Conservation (phyloP, 2,888 invertebrate species). For the Temnothorax unifasciatus region DNA sequence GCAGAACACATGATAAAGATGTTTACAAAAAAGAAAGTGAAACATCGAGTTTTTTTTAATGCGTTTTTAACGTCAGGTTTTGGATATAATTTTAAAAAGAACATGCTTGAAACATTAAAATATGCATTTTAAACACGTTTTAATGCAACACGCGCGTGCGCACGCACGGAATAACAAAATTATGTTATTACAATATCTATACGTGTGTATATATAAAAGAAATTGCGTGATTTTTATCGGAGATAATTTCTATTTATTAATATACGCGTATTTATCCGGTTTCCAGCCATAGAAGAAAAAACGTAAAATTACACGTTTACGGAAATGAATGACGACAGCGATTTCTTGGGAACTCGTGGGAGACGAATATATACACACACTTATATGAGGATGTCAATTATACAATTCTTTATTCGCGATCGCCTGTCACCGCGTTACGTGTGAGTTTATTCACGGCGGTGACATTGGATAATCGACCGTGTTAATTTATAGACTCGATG, state of each 20-base stretch:
- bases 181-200: too few relatives aligned
- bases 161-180: too few relatives aligned
- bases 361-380: neutral
- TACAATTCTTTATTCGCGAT: slow-evolving; percentile 53
- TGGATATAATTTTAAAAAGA: neutral
- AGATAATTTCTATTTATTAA: too few relatives aligned
- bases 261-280: neutral
- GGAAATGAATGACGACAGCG: neutral
- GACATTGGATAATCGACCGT: slow-evolving; percentile 62
- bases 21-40: neutral
- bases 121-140: neutral
- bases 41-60: neutral
- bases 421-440: slow-evolving; percentile 64
- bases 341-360: neutral
- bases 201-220: too few relatives aligned
- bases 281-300: neutral
- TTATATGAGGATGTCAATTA: slow-evolving; percentile 46
- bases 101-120: neutral
- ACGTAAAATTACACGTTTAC: neutral
- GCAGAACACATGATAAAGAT: neutral
- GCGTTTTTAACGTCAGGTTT: neutral
- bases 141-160: neutral
- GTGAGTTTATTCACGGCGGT: slow-evolving; percentile 67
- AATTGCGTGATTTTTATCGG: too few relatives aligned
- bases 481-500: slow-evolving; percentile 21